phyloP scores from a whole-genome alignment of 2,113 vertebrate genomes.

The Mellivora capensis region DNA sequence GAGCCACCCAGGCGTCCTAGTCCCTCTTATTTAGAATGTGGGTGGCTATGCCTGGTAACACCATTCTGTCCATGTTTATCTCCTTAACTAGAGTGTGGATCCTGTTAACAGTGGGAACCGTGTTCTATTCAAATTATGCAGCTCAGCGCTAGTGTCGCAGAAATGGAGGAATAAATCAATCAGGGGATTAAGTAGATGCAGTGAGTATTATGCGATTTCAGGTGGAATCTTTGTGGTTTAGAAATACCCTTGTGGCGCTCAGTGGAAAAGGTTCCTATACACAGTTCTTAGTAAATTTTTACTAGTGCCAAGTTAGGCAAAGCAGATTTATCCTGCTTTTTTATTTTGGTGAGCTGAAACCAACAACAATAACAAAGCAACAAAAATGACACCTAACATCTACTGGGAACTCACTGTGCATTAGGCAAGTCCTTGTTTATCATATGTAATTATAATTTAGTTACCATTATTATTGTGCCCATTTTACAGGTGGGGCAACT shows the following conservation, averaged over 20 bases:
- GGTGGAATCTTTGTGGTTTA: not conserved
- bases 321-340: not conserved
- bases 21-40: not conserved
- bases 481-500: not conserved
- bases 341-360: not conserved
- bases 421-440: not conserved
- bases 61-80: not conserved
- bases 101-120: not conserved
- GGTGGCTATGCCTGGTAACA: not conserved
- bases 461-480: not conserved
- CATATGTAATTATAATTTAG: not conserved
- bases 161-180: not conserved
- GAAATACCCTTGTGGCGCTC: not conserved
- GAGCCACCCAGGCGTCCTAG: too few relatives aligned
- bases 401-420: not conserved
- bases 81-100: not conserved
- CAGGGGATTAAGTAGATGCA: not conserved
- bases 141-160: not conserved
- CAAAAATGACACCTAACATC: not conserved
- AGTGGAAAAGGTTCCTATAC: not conserved
- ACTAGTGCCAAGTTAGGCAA: not conserved
- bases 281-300: not conserved
- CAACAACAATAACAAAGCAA: not conserved
- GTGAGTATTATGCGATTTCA: not conserved
- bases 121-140: not conserved